Evolutionary conservation across 2,888 invertebrate genomes (phyloP).

Genomic region (Agrochola circellaris): DNA sequence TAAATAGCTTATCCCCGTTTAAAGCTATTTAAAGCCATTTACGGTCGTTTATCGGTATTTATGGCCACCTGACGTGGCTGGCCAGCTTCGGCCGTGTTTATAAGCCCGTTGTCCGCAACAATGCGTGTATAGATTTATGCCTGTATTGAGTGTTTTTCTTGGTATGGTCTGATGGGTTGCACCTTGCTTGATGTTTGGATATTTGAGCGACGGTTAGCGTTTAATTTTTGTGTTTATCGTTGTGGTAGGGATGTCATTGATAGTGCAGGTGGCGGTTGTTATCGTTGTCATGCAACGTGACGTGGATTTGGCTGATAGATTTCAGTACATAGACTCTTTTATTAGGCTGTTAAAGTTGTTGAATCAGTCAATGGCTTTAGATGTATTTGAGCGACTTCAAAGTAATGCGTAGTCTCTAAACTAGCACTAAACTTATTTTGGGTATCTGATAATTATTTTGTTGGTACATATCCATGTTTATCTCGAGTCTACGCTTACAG

Average conservation of each 20-base stretch:
- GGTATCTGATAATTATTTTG: background rate
- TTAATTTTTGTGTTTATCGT: conserved; percentile 44
- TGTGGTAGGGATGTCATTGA: conserved; percentile 19
- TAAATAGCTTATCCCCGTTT: conserved; percentile 72
- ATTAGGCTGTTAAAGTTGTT: conserved; percentile 22
- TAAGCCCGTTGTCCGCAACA: conserved; percentile 78
- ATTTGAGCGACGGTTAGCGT: conserved; percentile 36
- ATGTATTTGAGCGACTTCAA: background rate
- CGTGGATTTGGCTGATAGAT: conserved; percentile 39
- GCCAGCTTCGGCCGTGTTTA: conserved; percentile 75
- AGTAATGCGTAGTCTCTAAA: background rate
- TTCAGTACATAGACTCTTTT: conserved; percentile 19
- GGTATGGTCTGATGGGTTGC: conserved; percentile 72
- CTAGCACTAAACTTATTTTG: background rate
- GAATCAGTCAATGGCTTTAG: background rate
- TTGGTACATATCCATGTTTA: background rate
- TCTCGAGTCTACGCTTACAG: background rate
- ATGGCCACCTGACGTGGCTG: conserved; percentile 75
- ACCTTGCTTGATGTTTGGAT: conserved; percentile 45
- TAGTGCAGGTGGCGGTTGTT: conserved; percentile 36
- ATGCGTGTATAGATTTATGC: conserved; percentile 80
- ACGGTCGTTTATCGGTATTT: conserved; percentile 71
- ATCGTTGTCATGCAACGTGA: conserved; percentile 28
- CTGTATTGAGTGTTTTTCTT: conserved; percentile 82
- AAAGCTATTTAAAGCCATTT: conserved; percentile 73